Percentiles rank a stretch among this genome's conserved stretches.
Conservation (phyloP, 2,888 invertebrate genomes). For the Meloe dianella region DNA sequence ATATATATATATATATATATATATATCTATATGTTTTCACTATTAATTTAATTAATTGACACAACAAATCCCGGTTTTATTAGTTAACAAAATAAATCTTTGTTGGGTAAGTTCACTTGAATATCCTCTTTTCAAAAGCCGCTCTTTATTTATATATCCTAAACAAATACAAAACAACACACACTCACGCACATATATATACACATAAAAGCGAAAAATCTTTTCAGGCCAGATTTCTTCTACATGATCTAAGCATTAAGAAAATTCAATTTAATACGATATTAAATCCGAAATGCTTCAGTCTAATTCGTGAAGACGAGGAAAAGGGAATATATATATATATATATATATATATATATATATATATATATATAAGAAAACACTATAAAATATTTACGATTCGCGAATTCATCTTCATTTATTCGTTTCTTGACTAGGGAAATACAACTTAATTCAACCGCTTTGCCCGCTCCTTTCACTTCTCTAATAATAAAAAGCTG, state of each 20-base stretch:
- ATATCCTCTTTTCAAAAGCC: not conserved
- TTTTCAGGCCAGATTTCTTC: no score
- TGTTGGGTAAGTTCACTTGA: not conserved
- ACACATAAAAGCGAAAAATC: no score
- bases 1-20: no score
- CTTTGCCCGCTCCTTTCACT: not conserved
- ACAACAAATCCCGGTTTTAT: not conserved
- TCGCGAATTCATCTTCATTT: constrained; percentile 15
- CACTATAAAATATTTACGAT: constrained; percentile 10
- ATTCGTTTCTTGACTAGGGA: not conserved
- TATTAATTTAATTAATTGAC: constrained; percentile 10
- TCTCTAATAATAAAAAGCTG: not conserved
- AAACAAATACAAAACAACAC: constrained; percentile 1
- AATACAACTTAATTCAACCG: constrained; percentile 10
- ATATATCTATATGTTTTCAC: no score
- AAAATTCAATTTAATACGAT: constrained; percentile 7
- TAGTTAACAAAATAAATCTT: not conserved
- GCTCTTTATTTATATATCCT: not conserved
- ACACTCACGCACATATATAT: no score
- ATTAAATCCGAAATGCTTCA: not conserved
- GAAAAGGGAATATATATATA: not conserved
- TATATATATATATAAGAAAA: no score
- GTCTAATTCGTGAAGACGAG: not conserved
- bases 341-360: no score
- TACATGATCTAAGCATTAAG: not conserved